Evolutionary conservation across 1,140 invertebrate genomes (phyloP).

Genomic region (Drosophila baimaii): DNA sequence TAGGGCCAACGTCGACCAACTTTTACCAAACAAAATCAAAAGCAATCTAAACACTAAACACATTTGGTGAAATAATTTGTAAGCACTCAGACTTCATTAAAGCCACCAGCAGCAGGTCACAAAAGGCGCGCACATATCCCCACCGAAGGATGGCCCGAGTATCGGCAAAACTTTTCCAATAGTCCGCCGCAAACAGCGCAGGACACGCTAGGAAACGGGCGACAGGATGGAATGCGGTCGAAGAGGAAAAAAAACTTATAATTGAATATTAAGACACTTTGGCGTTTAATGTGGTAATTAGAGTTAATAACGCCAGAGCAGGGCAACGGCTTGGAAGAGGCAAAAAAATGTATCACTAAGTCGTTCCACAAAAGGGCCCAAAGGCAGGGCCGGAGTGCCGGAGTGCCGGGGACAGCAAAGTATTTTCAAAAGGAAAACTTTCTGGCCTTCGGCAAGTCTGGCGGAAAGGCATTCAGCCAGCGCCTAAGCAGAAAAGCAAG

Average conservation of each 20-base stretch:
- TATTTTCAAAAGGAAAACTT: constrained; percentile 61
- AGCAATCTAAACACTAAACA: constrained; percentile 70
- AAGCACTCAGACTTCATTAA: constrained; percentile 75
- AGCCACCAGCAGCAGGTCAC: constrained; percentile 24
- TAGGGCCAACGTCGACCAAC: constrained; percentile 41
- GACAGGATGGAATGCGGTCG: constrained; percentile 11
- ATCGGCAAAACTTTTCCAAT: constrained; percentile 69
- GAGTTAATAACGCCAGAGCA: constrained; percentile 74
- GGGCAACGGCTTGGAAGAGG: constrained; percentile 64
- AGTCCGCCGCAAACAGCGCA: constrained; percentile 43
- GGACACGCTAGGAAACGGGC: constrained; percentile 57
- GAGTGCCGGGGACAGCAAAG: constrained; percentile 17
- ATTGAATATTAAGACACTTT: constrained; percentile 83
- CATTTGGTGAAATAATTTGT: constrained; percentile 77
- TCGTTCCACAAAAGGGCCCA: constrained; percentile 48
- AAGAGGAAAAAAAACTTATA: constrained; percentile 60
- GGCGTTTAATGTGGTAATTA: constrained; percentile 80
- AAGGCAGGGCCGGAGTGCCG: neutral
- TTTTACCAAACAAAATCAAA: constrained; percentile 64
- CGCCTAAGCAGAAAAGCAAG: constrained; percentile 72
- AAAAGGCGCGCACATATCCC: constrained; percentile 21
- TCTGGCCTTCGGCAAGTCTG: constrained; percentile 52
- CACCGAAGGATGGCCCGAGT: constrained; percentile 23
- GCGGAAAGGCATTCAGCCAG: constrained; percentile 72
- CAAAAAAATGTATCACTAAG: constrained; percentile 47